A percentile compares a stretch with the other conserved stretches of the same genome.
Evolutionary conservation across 2,888 invertebrate genomes (phyloP).

Genomic region (Drepanosiphum platanoidis): DNA sequence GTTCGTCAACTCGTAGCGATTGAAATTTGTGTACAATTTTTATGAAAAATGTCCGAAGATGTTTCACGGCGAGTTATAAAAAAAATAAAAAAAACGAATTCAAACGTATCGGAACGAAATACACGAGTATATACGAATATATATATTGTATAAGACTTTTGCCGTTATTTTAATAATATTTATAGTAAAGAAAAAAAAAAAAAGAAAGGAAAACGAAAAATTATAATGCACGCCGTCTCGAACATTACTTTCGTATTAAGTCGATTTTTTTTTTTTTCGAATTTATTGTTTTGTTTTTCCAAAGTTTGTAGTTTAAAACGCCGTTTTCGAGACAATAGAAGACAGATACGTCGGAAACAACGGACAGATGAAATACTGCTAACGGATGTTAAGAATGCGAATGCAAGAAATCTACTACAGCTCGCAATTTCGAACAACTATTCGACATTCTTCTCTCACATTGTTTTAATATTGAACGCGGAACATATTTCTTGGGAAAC

Average conservation of each 20-base stretch:
- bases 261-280: slow-evolving; percentile 16
- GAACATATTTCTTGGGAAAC: too few species aligned
- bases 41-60: too few species aligned
- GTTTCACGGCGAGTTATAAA: background rate
- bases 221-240: background rate
- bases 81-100: background rate
- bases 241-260: slow-evolving; percentile 4
- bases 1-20: background rate
- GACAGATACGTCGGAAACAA: slow-evolving; percentile 8
- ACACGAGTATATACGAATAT: too few species aligned
- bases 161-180: background rate
- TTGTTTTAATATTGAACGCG: background rate
- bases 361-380: slow-evolving; percentile 26
- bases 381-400: slow-evolving; percentile 6
- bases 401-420: background rate
- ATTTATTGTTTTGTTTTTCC: slow-evolving; percentile 36
- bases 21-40: background rate
- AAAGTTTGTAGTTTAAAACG: slow-evolving; percentile 46
- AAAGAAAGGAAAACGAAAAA: background rate
- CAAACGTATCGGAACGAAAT: too few species aligned
- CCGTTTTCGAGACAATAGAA: slow-evolving; percentile 22
- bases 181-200: too few species aligned
- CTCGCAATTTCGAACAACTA: background rate
- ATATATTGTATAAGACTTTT: background rate
- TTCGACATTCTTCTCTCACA: background rate